A percentile compares a stretch with the other conserved stretches of the same genome.
phyloP scores from a whole-genome alignment of 2,888 invertebrate species.

The Hedya salicella region DNA sequence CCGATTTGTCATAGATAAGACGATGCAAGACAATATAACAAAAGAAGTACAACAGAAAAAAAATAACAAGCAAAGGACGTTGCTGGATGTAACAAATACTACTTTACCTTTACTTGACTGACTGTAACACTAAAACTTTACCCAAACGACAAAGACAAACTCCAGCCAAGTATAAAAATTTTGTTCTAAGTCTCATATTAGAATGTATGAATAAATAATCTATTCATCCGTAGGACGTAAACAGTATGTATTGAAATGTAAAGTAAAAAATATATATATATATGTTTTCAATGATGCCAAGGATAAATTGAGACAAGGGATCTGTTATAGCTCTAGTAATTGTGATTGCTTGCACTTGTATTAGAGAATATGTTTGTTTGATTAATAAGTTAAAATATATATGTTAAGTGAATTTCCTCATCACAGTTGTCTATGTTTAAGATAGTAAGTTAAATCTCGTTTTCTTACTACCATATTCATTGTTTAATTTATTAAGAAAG shows the following conservation, averaged over 20 bases:
- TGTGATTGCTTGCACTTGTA: not conserved
- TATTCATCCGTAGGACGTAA: not conserved
- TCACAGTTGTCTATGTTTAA: not conserved
- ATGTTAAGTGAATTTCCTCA: not conserved
- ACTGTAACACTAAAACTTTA: not conserved
- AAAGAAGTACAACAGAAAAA: not conserved
- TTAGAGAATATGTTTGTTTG: not conserved
- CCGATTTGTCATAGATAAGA: not conserved
- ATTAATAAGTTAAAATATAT: not conserved
- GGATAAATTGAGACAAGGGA: not conserved
- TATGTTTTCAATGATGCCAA: slow-evolving; percentile 1
- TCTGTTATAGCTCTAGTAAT: not conserved
- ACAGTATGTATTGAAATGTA: not conserved
- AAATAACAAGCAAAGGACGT: too few relatives aligned
- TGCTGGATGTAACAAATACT: not conserved
- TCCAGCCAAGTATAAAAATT: slow-evolving; percentile 1
- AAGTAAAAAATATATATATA: too few relatives aligned
- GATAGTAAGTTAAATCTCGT: not conserved
- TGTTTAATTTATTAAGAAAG: not conserved
- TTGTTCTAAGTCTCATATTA: not conserved
- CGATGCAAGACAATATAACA: not conserved
- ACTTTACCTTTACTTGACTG: not conserved
- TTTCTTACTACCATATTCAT: not conserved
- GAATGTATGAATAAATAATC: slow-evolving; percentile 1
- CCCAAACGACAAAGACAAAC: slow-evolving; percentile 2